These are phyloP conservation scores for Oceanodroma leucorhoa DNA, from an alignment of 2,797 vertebrate species.

Conservation along the genomic window DNA sequence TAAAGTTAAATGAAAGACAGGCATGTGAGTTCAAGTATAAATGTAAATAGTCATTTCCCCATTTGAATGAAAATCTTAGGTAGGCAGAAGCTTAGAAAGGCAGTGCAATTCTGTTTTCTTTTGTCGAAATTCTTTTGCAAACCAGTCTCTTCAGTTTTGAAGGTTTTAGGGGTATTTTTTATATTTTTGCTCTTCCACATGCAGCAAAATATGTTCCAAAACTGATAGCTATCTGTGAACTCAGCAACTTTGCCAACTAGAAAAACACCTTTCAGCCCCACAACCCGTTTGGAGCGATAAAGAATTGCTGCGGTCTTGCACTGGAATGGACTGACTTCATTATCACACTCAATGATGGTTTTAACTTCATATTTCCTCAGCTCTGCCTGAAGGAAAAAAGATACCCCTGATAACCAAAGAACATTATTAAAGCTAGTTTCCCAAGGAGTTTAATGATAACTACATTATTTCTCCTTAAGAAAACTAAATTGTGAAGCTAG, in stretches of 20 bases:
- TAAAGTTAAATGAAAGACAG: not conserved
- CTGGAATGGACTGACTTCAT: constrained; percentile 68
- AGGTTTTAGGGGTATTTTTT: not conserved
- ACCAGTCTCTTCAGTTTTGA: not conserved
- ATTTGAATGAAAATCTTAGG: not conserved
- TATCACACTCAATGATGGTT: constrained; percentile 62
- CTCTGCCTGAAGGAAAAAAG: constrained; percentile 66
- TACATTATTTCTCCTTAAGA: constrained; percentile 66
- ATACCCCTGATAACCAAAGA: constrained; percentile 69
- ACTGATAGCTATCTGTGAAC: constrained; percentile 60
- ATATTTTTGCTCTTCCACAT: not conserved
- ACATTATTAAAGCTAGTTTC: constrained; percentile 69
- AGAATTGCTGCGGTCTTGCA: constrained; percentile 56
- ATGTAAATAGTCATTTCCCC: not conserved
- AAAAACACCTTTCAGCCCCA: constrained; percentile 53
- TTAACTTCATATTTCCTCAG: constrained; percentile 61
- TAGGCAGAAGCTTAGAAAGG: constrained; percentile 9
- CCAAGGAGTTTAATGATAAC: constrained; percentile 69
- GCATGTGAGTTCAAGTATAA: not conserved
- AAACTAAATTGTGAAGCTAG: constrained; percentile 50
- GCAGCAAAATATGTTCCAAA: not conserved
- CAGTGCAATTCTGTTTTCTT: not conserved
- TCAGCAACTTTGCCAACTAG: constrained; percentile 57
- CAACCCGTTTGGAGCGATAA: constrained; percentile 52
- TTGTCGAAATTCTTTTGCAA: not conserved